These are phyloP conservation scores for Spodoptera littoralis DNA, from an alignment of 2,888 invertebrate genomes.

Conservation along the genomic window DNA sequence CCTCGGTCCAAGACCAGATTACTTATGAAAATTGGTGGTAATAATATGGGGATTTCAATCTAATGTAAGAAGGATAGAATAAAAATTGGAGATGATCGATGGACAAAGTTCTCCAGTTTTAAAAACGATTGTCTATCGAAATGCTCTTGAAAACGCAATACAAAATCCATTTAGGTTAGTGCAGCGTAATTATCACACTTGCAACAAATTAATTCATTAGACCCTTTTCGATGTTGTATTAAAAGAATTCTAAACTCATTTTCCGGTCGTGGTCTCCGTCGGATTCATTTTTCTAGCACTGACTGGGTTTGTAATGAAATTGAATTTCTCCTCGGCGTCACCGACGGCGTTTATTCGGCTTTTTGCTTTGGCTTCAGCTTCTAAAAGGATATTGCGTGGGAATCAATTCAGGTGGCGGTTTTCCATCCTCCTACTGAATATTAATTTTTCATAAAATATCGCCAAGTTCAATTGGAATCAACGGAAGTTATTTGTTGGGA, in stretches of 20 bases:
- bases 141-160: too few species aligned
- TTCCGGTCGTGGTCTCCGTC: slow-evolving; percentile 55
- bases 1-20: too few species aligned
- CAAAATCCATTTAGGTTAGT: neutral
- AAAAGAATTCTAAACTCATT: slow-evolving; percentile 57
- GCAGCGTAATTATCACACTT: slow-evolving; percentile 9
- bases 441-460: slow-evolving; percentile 73
- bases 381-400: slow-evolving; percentile 85
- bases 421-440: slow-evolving; percentile 73
- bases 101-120: too few species aligned
- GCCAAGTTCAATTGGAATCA: slow-evolving; percentile 57
- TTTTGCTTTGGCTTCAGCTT: slow-evolving; percentile 80
- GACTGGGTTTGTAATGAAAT: slow-evolving; percentile 78
- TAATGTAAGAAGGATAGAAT: too few species aligned
- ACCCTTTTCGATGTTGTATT: slow-evolving; percentile 10
- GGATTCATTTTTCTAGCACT: slow-evolving; percentile 68
- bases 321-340: slow-evolving; percentile 78
- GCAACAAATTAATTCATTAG: slow-evolving; percentile 4
- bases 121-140: too few species aligned
- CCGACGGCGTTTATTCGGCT: slow-evolving; percentile 78
- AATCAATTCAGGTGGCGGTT: slow-evolving; percentile 83
- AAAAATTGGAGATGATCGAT: too few species aligned
- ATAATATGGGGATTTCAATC: too few species aligned
- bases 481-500: slow-evolving; percentile 45
- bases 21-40: too few species aligned